Evolutionary conservation across 2,888 invertebrate genomes (phyloP).

Genomic region (Hyppa rectilinea): DNA sequence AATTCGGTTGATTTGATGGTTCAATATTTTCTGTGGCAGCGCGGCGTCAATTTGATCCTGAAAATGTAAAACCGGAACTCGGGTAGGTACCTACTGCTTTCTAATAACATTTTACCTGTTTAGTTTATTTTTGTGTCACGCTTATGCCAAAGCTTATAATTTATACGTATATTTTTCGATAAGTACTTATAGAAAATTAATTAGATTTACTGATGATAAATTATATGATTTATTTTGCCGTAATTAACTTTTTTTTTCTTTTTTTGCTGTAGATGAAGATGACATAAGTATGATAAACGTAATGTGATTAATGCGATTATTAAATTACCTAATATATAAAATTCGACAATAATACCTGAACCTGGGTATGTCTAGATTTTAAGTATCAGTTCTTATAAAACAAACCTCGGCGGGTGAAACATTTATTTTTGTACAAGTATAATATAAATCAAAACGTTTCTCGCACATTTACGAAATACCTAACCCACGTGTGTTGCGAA

Average conservation of each 20-base stretch:
- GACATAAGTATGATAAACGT: constrained; percentile 14
- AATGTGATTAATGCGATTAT: constrained; percentile 20
- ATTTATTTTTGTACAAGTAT: constrained; percentile 44
- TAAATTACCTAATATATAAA: constrained; percentile 1
- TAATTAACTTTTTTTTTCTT: neutral
- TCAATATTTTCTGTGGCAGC: constrained; percentile 9
- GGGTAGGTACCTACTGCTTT: neutral
- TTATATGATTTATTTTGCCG: neutral
- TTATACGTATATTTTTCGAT: no score
- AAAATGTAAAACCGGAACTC: constrained; percentile 24
- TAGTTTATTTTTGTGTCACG: neutral
- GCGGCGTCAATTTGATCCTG: neutral
- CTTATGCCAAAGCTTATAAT: neutral
- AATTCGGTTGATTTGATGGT: constrained; percentile 13
- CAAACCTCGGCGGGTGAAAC: constrained; percentile 17
- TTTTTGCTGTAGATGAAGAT: neutral
- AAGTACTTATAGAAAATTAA: no score
- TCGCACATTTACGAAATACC: constrained; percentile 7
- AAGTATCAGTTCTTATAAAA: constrained; percentile 34
- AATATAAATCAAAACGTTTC: constrained; percentile 58
- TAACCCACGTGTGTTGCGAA: constrained; percentile 44
- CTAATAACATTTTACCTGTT: neutral
- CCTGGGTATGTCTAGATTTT: constrained; percentile 30
- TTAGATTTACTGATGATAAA: neutral
- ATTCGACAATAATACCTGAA: constrained; percentile 24